Percentiles rank a stretch among this genome's conserved stretches.
These are phyloP conservation scores for Cromileptes altivelis DNA, from an alignment of 2,113 vertebrate genomes.

Conservation along the genomic window DNA sequence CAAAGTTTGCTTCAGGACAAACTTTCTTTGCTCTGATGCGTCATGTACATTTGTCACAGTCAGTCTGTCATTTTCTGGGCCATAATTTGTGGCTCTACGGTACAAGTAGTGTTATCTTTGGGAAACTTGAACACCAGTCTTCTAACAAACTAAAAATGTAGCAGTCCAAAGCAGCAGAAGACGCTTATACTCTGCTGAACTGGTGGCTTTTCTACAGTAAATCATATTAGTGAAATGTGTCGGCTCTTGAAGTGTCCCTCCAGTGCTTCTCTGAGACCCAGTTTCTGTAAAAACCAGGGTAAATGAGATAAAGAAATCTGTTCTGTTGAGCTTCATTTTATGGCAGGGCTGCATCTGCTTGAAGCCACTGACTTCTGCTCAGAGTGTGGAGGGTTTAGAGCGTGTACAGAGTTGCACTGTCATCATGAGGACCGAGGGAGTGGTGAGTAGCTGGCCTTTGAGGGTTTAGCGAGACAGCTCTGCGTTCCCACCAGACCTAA, in stretches of 20 bases:
- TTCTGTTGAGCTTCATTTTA: constrained; percentile 18
- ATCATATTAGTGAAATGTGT: constrained; percentile 6
- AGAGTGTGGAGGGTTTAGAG: background rate
- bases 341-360: background rate
- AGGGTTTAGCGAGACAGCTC: constrained; percentile 26
- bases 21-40: background rate
- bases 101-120: constrained; percentile 23
- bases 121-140: background rate
- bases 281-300: background rate
- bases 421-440: constrained; percentile 32
- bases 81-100: constrained; percentile 11
- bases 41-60: background rate
- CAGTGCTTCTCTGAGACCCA: background rate
- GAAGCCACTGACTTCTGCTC: background rate
- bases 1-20: background rate
- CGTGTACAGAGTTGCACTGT: constrained; percentile 21
- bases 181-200: background rate
- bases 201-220: constrained; percentile 4
- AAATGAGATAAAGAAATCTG: background rate
- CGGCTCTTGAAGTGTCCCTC: background rate
- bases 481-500: constrained; percentile 18
- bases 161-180: background rate
- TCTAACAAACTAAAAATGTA: background rate
- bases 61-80: constrained; percentile 20
- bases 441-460: constrained; percentile 19